Evolutionary conservation across 2,888 invertebrate genomes (phyloP), one percentile per base, ranked within the genome.

Genomic region (Thereva unica): DNA sequence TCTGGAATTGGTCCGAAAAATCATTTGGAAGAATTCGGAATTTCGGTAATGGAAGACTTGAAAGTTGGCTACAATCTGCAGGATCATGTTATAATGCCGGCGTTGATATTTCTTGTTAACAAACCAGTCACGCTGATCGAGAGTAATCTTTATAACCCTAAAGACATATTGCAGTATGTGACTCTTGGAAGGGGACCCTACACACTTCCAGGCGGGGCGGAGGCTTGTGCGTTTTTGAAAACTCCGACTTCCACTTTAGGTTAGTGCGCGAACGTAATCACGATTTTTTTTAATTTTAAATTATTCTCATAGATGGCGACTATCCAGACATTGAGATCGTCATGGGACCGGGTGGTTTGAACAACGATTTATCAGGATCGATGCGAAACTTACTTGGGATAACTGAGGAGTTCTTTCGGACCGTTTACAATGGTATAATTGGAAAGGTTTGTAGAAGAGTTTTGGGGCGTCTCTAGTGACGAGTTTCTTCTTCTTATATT

Each of bases 301-400:
- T 1, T 23, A 23, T 23, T 9, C 40, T 67, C 67, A 5, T 56
- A 77, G 80, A 73, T 45, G 63, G 72, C 9, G 84, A 86, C 69
- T 86, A 87, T 73, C 90, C 93, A 0, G 92, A 93, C 73, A 86
- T 93, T 68, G 92, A 94, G 77, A 80, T 93, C 9, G 90, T 93
- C 6, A 83, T 93, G 79, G 90, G 91, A 0, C 87, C 89, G 9
- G 90, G 92, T 0, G 89, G 89, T 0, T 78, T 93, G 6, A 89
- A 89, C 63, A 89, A 91, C 0, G 93, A 93, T 75, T 80, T 85
- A 8, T 83, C 89, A 61, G 89, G 91, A 9, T 85, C 87, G 47
- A 78, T 90, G 71, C 82, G 89, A 50, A 82, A 85, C 66, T 77
- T 90, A 12, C 78, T 89, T 12, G 90, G 89, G 77, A 82, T 79